A percentile compares a stretch with the other conserved stretches of the same genome.
phyloP scores from a whole-genome alignment of 2,888 invertebrate genomes.

The Cryptus viduatorius region DNA sequence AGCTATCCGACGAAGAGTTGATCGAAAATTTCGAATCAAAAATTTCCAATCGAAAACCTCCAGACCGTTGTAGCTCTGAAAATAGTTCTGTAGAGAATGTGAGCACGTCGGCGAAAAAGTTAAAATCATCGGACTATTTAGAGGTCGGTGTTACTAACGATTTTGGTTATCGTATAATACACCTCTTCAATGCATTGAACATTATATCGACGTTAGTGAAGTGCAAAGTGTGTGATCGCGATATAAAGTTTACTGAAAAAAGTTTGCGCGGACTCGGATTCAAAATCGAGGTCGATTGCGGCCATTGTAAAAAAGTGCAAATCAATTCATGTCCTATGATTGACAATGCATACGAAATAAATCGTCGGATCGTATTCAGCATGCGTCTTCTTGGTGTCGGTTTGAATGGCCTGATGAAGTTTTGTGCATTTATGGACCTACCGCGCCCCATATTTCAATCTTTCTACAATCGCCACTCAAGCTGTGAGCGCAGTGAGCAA shows the following conservation, averaged over 20 bases:
- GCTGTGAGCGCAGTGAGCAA: constrained; percentile 56
- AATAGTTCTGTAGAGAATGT: constrained; percentile 61
- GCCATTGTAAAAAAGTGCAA: constrained; percentile 53
- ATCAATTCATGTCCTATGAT: constrained; percentile 62
- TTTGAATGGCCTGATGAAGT: background rate
- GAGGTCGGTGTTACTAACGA: constrained; percentile 62
- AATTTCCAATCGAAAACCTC: constrained; percentile 46
- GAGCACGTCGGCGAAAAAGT: constrained; percentile 60
- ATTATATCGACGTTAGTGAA: constrained; percentile 60
- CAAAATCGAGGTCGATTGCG: constrained; percentile 58
- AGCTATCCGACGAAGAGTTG: constrained; percentile 51
- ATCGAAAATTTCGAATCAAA: constrained; percentile 57
- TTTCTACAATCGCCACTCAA: constrained; percentile 51
- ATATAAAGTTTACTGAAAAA: constrained; percentile 58
- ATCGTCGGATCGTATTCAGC: constrained; percentile 37
- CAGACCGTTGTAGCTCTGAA: constrained; percentile 50
- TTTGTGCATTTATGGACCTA: constrained; percentile 43
- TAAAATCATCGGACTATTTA: constrained; percentile 59
- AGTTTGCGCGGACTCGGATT: constrained; percentile 62
- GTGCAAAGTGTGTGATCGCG: constrained; percentile 59
- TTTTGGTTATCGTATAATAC: constrained; percentile 55
- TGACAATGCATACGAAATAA: constrained; percentile 60
- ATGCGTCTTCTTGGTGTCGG: background rate
- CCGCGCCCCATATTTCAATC: constrained; percentile 44
- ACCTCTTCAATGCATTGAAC: constrained; percentile 3